Base-by-base conservation (phyloP, 2,797 vertebrate genomes). In the Acanthurus tractus region DNA sequence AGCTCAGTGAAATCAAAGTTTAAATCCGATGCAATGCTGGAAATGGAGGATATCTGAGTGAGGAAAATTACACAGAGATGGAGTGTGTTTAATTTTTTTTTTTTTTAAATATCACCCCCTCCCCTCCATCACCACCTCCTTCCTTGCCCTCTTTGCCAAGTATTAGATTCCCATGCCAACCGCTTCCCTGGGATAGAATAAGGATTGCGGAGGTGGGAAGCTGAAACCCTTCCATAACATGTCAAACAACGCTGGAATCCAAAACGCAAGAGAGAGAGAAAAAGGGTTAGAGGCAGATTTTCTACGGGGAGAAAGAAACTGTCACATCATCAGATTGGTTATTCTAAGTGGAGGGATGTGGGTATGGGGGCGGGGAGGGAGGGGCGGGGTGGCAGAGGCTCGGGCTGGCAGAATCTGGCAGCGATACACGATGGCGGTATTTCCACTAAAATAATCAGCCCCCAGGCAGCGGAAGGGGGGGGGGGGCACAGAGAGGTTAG, bases 321-420 rank as follows among this genome's bases (percentile, higher is more conserved):
- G 94, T 95, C 94, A 95, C 93, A 95, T 95, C 94, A 94, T 95
- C 93, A 94, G 94, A 90, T 89, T 90, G 89, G 89, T 92, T 93
- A 93, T 93, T 92, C 86, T 91, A 92, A 95, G 92, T 91, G 88
- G 83, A 88, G 89, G 91, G 93, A 92, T 92, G 91, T 89, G 90
- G 90, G 86, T 87, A 89, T 86, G 92, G 91, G 90, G 90, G 91
- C 65, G 90, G 88, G 76, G 72, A 66, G 83, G 76, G 86, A 80
- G 86, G 90, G 86, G 90, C 53, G 88, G 86, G 79, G 86, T 89
- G 91, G 91, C 88, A 90, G 86, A 89, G 90, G 88, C 89, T 93
- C 63, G 88, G 87, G 90, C 82, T 91, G 90, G 92, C 90, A 94
- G 94, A 86, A 94, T 93, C 91, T 94, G 92, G 93, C 94, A 93